A percentile compares a stretch with the other conserved stretches of the same genome.
Evolutionary conservation across 37 sponge, comb jelly and placozoan genomes (phyloP).

Genomic region (Corticium candelabrum): DNA sequence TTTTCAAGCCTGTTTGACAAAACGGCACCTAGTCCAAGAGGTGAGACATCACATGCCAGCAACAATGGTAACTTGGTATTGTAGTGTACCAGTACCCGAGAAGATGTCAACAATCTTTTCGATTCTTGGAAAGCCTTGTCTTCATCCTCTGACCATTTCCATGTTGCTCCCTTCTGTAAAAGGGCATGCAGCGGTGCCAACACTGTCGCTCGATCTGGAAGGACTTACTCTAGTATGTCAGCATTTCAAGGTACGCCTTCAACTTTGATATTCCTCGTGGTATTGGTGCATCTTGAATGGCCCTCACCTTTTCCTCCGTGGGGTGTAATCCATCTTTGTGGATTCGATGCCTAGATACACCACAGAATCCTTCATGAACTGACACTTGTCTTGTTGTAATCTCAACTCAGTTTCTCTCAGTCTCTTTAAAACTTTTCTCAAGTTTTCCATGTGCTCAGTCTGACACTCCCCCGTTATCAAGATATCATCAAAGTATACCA

Average conservation of each 20-base stretch:
- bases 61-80: constrained; percentile 3
- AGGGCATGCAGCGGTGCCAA: no score
- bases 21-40: constrained; percentile 34
- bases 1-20: constrained; percentile 28
- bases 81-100: constrained; percentile 25
- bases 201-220: no score
- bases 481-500: no score
- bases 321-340: constrained; percentile 16
- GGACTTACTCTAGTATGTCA: no score
- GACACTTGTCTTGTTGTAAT: constrained; percentile 19
- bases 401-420: constrained; percentile 11
- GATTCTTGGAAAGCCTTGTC: constrained; percentile 13
- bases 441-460: constrained; percentile 5
- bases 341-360: constrained; percentile 29
- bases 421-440: constrained; percentile 11
- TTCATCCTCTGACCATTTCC: constrained; percentile 17
- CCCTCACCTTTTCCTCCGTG: neutral
- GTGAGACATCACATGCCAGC: constrained; percentile 23
- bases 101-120: constrained; percentile 9
- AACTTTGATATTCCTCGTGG: constrained; percentile 10
- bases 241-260: constrained; percentile 27
- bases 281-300: neutral
- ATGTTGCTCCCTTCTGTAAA: no score
- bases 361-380: constrained; percentile 12
- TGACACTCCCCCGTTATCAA: no score